A percentile compares a stretch with the other conserved stretches of the same genome.
phyloP scores from a whole-genome alignment of 2,888 invertebrate genomes.

The Phytoseiulus persimilis region DNA sequence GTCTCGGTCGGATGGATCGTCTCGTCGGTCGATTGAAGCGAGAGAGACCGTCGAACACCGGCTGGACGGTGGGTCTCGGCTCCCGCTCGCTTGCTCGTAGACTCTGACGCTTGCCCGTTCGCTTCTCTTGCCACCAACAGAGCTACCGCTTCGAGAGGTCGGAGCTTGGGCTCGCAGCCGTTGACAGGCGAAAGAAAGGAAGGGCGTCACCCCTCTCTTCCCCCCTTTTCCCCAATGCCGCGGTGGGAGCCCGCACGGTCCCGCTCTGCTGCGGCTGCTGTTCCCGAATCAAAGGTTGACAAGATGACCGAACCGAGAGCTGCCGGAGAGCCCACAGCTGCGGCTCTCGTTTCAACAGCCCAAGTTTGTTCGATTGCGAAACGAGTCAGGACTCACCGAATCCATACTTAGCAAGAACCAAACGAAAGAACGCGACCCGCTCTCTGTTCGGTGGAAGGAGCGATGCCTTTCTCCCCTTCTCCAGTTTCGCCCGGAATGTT shows the following conservation, averaged over 20 bases:
- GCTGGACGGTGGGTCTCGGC: neutral
- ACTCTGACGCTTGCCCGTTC: neutral
- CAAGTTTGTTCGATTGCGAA: neutral
- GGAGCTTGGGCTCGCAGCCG: neutral
- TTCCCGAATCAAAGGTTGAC: neutral
- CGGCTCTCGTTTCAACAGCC: neutral
- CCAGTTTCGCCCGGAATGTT: too few relatives aligned
- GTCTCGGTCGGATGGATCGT: neutral
- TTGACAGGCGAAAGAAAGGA: neutral
- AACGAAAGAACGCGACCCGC: too few relatives aligned
- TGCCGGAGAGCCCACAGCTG: neutral
- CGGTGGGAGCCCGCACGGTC: too few relatives aligned
- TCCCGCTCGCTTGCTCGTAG: neutral
- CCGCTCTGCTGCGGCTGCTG: neutral
- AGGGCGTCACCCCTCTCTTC: neutral
- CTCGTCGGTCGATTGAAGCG: neutral
- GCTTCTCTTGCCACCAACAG: neutral
- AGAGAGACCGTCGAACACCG: neutral
- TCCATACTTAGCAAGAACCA: too few relatives aligned
- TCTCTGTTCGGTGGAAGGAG: too few relatives aligned
- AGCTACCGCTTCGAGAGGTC: neutral
- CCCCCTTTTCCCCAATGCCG: too few relatives aligned
- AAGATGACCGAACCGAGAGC: neutral
- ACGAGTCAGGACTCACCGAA: neutral
- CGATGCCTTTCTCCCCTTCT: too few relatives aligned